Evolutionary conservation across 2,113 vertebrate genomes (phyloP), one percentile per base, ranked within the genome.

Genomic region (Corydoras maculifer): DNA sequence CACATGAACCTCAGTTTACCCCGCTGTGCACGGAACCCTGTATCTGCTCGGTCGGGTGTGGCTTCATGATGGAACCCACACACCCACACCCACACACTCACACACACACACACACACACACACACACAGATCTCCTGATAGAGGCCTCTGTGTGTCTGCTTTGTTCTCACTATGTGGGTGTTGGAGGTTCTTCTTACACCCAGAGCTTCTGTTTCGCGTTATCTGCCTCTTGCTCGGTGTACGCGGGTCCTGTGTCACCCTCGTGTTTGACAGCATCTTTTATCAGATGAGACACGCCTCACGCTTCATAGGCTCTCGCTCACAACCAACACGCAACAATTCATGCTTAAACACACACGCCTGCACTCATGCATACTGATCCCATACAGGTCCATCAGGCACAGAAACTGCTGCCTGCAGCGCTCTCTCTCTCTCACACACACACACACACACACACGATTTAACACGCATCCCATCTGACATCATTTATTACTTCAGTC

Each of bases 281-380:
- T 79, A 83, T 84, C 80, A 72, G 77, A 84, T 81, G 64, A 77
- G 75, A 68, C 14, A 57, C 14, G 54, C 54, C 6, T 57, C 62
- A 77, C 29, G 77, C 78, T 83, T 81, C 76, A 78, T 70, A 78
- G 83, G 74, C 68, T 65, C 72, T 55, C 74, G 29, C 51, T 76
- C 58, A 72, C 75, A 72, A 43, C 54, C 8, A n/a, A 15, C 54
- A 57, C 54, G 14, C 9, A 7, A 15, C 12, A 1, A 14, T 57
- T n/a, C 54, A n/a, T 57, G 54, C 54, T 43, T 43, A 63, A 76
- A 74, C 43, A 62, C 57, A 62, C 75, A 74, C 65, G 29, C 72
- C 72, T 68, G 60, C 18, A 49, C 9, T 9, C 5, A 63, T 73
- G 63, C 77, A 70, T 43, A 43, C 35, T 43, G 35, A 43, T 43